Percentiles rank a stretch among this genome's conserved stretches.
These are phyloP conservation scores for Propsilocerus akamusi DNA, from an alignment of 1,140 invertebrate species.

Conservation along the genomic window DNA sequence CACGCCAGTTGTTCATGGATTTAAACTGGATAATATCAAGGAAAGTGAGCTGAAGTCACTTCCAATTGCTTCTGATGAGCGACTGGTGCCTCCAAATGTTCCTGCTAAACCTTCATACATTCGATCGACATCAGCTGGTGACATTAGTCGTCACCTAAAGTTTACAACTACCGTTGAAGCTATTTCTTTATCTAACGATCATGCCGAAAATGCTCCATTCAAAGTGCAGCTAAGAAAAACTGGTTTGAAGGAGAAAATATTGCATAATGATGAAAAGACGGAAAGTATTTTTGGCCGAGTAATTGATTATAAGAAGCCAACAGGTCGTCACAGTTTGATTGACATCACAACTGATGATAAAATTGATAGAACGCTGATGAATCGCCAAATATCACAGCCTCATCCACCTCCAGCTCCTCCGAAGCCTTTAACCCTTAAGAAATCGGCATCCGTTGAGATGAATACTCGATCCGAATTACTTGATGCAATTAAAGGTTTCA, in stretches of 20 bases:
- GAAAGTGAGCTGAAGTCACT: background rate
- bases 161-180: too few species aligned
- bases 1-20: background rate
- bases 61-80: background rate
- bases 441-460: background rate
- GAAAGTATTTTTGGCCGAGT: background rate
- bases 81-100: background rate
- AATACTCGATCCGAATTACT: slow-evolving; percentile 44
- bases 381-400: background rate
- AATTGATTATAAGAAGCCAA: background rate
- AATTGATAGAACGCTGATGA: background rate
- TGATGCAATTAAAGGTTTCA: slow-evolving; percentile 50
- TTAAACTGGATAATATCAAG: slow-evolving; percentile 1
- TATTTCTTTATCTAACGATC: too few species aligned
- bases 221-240: too few species aligned
- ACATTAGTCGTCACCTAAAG: background rate
- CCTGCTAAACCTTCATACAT: background rate
- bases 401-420: background rate
- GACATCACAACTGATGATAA: background rate
- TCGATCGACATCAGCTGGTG: background rate
- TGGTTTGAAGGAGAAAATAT: background rate
- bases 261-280: background rate
- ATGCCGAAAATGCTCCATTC: too few species aligned
- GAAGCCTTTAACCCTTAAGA: background rate
- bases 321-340: background rate